Evolutionary conservation across 2,888 invertebrate genomes (phyloP).

Genomic region (Heliconius aoede): DNA sequence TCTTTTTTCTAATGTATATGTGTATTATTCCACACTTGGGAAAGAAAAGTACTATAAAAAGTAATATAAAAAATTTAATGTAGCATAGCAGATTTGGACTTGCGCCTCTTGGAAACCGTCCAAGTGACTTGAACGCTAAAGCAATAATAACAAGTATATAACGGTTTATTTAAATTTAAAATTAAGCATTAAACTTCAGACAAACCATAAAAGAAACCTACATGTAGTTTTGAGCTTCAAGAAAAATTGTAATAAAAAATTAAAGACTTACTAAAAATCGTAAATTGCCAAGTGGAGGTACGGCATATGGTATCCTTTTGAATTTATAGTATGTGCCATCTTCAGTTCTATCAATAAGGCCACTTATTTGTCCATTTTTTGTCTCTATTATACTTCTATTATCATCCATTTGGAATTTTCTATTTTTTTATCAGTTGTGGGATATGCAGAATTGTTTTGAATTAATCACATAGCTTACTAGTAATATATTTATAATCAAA

Average conservation of each 20-base stretch:
- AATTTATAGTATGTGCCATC: conserved; percentile 65
- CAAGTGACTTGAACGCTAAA: neutral
- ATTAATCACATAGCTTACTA: neutral
- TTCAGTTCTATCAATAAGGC: conserved; percentile 59
- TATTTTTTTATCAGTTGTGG: neutral
- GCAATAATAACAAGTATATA: too few species aligned
- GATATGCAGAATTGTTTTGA: neutral
- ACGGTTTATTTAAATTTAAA: too few species aligned
- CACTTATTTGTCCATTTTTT: conserved; percentile 67
- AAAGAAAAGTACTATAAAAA: too few species aligned
- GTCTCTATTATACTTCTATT: conserved; percentile 54
- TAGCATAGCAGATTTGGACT: too few species aligned
- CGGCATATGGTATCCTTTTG: conserved; percentile 72
- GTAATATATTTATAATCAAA: neutral
- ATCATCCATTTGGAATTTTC: conserved; percentile 34
- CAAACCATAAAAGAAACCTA: neutral
- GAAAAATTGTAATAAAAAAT: neutral
- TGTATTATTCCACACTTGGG: too few species aligned
- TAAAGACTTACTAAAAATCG: conserved; percentile 70
- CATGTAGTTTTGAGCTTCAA: neutral
- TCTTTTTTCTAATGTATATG: too few species aligned
- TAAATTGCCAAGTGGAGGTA: conserved; percentile 67
- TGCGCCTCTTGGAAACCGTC: too few species aligned
- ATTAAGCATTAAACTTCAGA: too few species aligned
- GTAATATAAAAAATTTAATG: too few species aligned